Conservation (phyloP, 2,113 vertebrate species). For the Phalacrocorax aristotelis region DNA sequence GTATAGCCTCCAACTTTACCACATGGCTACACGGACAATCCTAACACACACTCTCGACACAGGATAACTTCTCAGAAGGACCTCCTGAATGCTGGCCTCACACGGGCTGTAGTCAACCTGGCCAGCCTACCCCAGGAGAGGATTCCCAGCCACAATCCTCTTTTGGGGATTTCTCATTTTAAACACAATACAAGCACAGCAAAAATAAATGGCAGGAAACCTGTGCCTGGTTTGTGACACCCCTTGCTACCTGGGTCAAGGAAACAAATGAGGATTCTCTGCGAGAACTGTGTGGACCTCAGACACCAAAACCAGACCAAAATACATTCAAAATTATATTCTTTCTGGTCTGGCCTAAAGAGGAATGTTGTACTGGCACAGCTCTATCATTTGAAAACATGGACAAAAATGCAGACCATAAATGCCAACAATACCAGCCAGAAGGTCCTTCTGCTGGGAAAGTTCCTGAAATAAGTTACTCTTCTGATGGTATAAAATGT, state of each 20-base stretch:
- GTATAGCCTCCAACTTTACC: not conserved
- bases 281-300: not conserved
- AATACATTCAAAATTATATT: not conserved
- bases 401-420: not conserved
- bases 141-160: not conserved
- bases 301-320: not conserved
- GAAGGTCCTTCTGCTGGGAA: not conserved
- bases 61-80: accelerated
- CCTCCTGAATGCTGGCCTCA: not conserved
- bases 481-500: not conserved
- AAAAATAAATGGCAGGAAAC: not conserved
- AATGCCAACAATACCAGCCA: not conserved
- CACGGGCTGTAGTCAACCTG: not conserved
- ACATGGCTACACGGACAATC: accelerated
- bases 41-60: not conserved
- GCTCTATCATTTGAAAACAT: not conserved
- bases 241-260: not conserved
- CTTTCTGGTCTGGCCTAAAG: not conserved
- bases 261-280: not conserved
- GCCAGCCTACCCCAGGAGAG: not conserved
- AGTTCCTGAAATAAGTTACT: not conserved
- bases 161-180: not conserved
- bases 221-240: not conserved
- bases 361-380: not conserved
- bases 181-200: not conserved